Evolutionary conservation across 2,797 vertebrate species (phyloP), one percentile per base, ranked within the genome.

Genomic region (Scarus forsteni): DNA sequence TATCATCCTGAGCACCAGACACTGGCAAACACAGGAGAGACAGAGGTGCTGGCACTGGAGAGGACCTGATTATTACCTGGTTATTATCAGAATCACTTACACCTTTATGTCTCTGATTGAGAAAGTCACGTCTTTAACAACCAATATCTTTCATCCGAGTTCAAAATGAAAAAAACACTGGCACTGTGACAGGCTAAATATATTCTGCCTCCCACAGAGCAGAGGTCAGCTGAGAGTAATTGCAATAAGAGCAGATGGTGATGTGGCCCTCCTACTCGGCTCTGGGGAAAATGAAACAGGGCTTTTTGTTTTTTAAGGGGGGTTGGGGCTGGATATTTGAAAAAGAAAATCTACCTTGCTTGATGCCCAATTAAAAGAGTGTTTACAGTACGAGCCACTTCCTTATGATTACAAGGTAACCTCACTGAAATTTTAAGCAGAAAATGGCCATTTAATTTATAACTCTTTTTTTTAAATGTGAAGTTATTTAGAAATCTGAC

Each of bases 181-280:
- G 60, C 44, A 11, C 19, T 27, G 61, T 69, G 68, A 66, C 70
- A 81, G 55, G 73, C 70, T 77, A 72, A 85, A 85, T 76, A 70
- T 81, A 80, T 73, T 68, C 63, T 62, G 67, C 66, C 63, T 72
- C 85, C 80, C 13, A 48, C 56, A 56, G 79, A 72, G 67, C 48
- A 45, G 59, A 64, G 85, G 77, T 87, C 80, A 85, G 38, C 39
- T 48, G 52, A 84, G 80, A 80, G 79, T 81, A 85, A 88, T 68
- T 83, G 85, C 73, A 64, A 68, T 58, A 65, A 77, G 81, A 90
- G 66, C 90, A 92, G 88, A 92, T 91, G 88, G 88, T 66, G 73
- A 86, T 83, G 81, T 77, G 80, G 76, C 71, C 81, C 73, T 85
- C 66, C 78, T 80, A 34, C 66, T 79, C 74, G 77, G 84, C 82